These are phyloP conservation scores for Cygnus olor DNA, from an alignment of 2,797 vertebrate species.

Conservation along the genomic window DNA sequence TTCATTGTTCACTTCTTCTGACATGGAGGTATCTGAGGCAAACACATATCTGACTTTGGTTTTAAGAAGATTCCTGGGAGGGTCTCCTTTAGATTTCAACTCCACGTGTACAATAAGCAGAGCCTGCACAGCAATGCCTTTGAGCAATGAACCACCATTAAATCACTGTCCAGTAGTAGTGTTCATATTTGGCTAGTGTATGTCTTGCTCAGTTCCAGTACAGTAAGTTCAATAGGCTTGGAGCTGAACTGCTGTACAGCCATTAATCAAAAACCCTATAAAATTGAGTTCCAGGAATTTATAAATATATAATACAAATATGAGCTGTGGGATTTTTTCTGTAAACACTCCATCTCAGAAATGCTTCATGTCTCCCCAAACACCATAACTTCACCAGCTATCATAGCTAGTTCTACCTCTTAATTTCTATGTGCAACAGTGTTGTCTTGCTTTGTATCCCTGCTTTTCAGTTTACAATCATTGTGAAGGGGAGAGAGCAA, in stretches of 20 bases:
- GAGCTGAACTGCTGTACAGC: slow-evolving; percentile 20
- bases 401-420: background rate
- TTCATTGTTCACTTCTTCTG: background rate
- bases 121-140: background rate
- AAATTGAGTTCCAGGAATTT: slow-evolving; percentile 67
- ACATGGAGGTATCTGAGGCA: background rate
- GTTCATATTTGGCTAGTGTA: slow-evolving; percentile 27
- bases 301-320: slow-evolving; percentile 61
- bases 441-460: background rate
- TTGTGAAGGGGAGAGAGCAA: background rate
- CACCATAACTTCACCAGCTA: slow-evolving; percentile 5
- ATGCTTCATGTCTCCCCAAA: slow-evolving; percentile 6
- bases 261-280: slow-evolving; percentile 66
- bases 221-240: slow-evolving; percentile 50
- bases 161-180: slow-evolving; percentile 28
- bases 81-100: background rate
- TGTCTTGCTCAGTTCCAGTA: slow-evolving; percentile 13
- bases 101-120: slow-evolving; percentile 11
- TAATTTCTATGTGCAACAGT: background rate
- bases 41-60: background rate
- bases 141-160: slow-evolving; percentile 4
- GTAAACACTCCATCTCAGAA: slow-evolving; percentile 46
- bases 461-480: background rate
- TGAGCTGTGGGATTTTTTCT: slow-evolving; percentile 43
- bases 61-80: background rate